A percentile compares a stretch with the other conserved stretches of the same genome.
Conservation (phyloP, 2,888 invertebrate species). For the Hedya salicella region DNA sequence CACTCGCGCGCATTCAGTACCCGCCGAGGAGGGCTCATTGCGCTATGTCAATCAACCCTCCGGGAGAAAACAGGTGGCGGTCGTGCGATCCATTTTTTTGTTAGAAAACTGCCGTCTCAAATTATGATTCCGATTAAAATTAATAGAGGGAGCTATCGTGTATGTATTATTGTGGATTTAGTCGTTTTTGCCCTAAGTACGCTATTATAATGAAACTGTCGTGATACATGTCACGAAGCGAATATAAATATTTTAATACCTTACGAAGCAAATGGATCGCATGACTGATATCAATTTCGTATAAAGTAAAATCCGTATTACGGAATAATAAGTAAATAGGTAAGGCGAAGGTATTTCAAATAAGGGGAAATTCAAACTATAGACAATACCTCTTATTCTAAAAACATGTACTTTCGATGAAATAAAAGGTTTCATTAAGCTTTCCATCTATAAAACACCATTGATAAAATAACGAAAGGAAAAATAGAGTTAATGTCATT, state of each 20-base stretch:
- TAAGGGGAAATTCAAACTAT: background rate
- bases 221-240: background rate
- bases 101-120: too few relatives aligned
- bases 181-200: too few relatives aligned
- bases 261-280: conserved; percentile 2
- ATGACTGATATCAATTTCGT: background rate
- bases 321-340: background rate
- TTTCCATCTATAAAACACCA: too few relatives aligned
- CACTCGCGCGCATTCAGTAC: conserved; percentile 71
- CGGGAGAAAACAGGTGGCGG: conserved; percentile 14
- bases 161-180: too few relatives aligned
- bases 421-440: too few relatives aligned
- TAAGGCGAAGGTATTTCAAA: background rate
- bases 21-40: conserved; percentile 57
- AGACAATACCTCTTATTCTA: too few relatives aligned
- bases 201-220: too few relatives aligned
- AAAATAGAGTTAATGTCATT: too few relatives aligned
- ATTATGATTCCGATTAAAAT: too few relatives aligned
- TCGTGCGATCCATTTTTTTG: conserved; percentile 25
- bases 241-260: background rate
- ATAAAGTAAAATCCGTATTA: background rate
- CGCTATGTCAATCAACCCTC: conserved; percentile 47
- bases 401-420: too few relatives aligned
- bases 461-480: too few relatives aligned
- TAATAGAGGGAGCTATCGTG: too few relatives aligned